phyloP scores from a whole-genome alignment of 1,140 invertebrate species.

The Acromyrmex heyeri region DNA sequence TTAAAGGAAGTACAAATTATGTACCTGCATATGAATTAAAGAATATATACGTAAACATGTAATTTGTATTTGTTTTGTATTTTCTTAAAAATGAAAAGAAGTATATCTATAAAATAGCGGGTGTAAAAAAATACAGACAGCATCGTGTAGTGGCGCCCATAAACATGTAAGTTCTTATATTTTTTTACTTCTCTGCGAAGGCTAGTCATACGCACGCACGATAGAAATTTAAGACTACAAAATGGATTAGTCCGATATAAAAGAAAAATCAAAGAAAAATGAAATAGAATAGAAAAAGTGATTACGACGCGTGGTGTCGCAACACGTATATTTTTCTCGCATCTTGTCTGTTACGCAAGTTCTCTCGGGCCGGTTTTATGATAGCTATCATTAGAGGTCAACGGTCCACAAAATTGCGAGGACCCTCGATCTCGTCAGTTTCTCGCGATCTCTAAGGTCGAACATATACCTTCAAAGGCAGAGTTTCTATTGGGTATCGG shows the following conservation, averaged over 20 bases:
- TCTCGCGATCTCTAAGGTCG: constrained; percentile 56
- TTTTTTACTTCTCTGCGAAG: constrained; percentile 27
- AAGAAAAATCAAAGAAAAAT: constrained; percentile 19
- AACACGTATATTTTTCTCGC: constrained; percentile 27
- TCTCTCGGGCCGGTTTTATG: constrained; percentile 73
- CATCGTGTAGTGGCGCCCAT: not conserved
- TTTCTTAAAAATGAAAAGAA: not conserved
- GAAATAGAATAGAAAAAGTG: constrained; percentile 22
- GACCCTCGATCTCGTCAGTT: constrained; percentile 65
- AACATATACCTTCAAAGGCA: constrained; percentile 10
- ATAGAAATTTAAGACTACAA: constrained; percentile 22
- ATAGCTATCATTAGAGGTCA: constrained; percentile 81
- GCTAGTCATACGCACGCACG: constrained; percentile 36
- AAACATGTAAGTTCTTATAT: constrained; percentile 28
- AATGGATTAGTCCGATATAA: not conserved
- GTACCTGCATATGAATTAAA: not conserved
- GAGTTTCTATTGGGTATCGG: constrained; percentile 20
- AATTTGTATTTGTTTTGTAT: constrained; percentile 4
- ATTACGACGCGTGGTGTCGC: not conserved
- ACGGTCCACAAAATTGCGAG: constrained; percentile 83
- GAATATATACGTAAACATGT: not conserved
- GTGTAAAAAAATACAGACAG: constrained; percentile 4
- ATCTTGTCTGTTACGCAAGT: constrained; percentile 72
- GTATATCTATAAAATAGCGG: constrained; percentile 21
- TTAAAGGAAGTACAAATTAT: not conserved